Evolutionary conservation across 2,113 vertebrate species (phyloP), one percentile per base, ranked within the genome.

Genomic region (Ivindomyrus marchei): DNA sequence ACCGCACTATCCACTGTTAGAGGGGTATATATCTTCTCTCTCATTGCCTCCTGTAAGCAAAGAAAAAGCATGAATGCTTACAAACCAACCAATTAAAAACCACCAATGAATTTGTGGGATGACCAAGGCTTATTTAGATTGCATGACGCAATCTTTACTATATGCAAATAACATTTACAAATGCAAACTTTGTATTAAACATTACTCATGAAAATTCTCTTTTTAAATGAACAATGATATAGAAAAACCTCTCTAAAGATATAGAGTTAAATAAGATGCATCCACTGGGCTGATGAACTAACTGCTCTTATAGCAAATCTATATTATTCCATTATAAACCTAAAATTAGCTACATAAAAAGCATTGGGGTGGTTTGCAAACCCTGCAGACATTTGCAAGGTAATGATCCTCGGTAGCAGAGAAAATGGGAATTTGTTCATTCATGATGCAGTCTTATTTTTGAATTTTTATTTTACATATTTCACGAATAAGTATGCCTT

Each of bases 21-120:
- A 0, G 98, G 98, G 11, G 97, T 98, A 92, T 97, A 97, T 93
- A 99, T 99, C 96, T 98, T 99, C 93, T 99, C 98, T 92, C 96
- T 94, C 90, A 96, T 96, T 0, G 98, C 97, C 91, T 99, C 98
- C 98, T 99, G 88, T 24, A 87, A 3, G 83, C 42, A 90, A 31
- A 66, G 39, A 39, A 39, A 83, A 89, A 70, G 3, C 62, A 70
- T 27, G 10, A 11, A 31, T 27, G 10, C 62, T 11, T 70, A 27
- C 21, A 53, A 66, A 10, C 13, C 50, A 52, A 52, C 50, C 50
- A 52, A 31, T 31, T 70, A 70, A 11, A 31, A 70, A n/a, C 56
- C 24, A 62, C 56, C 24, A 9, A n/a, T 62, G 56, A 62, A 50
- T 27, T 2, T 87, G 31, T 11, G 52, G 31, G 4, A 87, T 31